Base-by-base conservation (phyloP, 1,140 invertebrate species). In the Drosophila baimaii region DNA sequence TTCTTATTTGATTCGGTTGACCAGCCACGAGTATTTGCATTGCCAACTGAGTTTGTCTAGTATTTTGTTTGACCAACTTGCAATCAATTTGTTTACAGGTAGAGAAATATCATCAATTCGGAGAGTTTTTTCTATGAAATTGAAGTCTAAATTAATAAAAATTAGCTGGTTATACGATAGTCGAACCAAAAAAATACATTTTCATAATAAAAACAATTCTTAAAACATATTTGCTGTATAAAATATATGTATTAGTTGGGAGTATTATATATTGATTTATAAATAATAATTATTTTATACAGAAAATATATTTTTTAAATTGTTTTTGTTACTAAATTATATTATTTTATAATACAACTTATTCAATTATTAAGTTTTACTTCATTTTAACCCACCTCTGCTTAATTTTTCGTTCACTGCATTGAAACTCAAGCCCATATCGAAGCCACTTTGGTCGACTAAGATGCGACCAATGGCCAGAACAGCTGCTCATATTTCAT, bases 1-100 rank as follows among this genome's bases (percentile, higher is more conserved):
- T 59, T 61, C 63, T 64, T 66, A 68, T 82, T 83, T 79, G 44
- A 59, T 46, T 77, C 31, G 66, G 55, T 44, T 25, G 55, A 72
- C 37, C 58, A 74, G 57, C 62, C 66, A 56, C 15, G 17, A 73
- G 39, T 70, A 64, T 70, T 84, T 84, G 68, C 55, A 51, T 37
- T 43, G 37, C 25, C 27, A 51, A 12, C 49, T n/a, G 29, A 64
- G 29, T 55, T 55, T 29, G 44, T 23, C 19, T 47, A 33, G 25
- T n/a, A 65, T 54, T 17, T 46, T 58, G 43, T 33, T 58, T 71
- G 43, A 27, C 7, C 23, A 54, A 43, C 41, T 72, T 29, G 52
- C 59, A 52, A 52, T 65, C 33, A 66, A 75, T 75, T 76, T 76
- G 29, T 54, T 71, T 44, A 44, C 57, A 51, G 29, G 8, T 5